Conservation (phyloP, 2,113 vertebrate genomes). For the Callaeas wilsoni region DNA sequence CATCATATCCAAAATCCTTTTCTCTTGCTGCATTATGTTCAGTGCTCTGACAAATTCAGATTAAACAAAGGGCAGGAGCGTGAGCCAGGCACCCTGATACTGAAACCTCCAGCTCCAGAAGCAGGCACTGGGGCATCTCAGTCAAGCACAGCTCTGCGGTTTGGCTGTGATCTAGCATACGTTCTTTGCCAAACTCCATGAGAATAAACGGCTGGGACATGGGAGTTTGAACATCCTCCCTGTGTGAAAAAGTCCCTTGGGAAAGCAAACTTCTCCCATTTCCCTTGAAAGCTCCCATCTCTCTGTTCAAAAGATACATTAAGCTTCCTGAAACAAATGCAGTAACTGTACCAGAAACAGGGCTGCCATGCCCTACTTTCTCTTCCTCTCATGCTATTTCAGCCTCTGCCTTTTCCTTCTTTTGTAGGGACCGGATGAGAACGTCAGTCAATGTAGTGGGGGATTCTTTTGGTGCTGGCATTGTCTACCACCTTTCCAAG, state of each 20-base stretch:
- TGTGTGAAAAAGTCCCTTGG: not conserved
- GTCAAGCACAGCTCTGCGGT: not conserved
- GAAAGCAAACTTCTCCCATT: not conserved
- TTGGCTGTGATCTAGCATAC: not conserved
- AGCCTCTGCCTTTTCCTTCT: conserved; percentile 23
- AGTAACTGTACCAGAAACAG: not conserved
- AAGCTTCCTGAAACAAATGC: not conserved
- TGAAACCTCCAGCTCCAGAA: not conserved
- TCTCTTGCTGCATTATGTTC: not conserved
- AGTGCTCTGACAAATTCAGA: not conserved
- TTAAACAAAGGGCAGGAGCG: not conserved
- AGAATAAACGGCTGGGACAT: not conserved
- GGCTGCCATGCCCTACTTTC: not conserved
- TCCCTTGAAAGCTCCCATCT: not conserved
- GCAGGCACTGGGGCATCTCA: not conserved
- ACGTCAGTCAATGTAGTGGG: conserved; percentile 98
- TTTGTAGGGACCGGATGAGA: conserved; percentile 91
- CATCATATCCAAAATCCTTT: not conserved
- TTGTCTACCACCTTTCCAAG: conserved; percentile 95
- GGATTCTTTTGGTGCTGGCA: conserved; percentile 96
- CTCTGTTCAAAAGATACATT: not conserved
- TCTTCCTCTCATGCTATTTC: not conserved
- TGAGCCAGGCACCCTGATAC: not conserved
- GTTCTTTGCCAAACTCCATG: not conserved
- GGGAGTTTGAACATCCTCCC: not conserved